Conservation (phyloP, 2,797 vertebrate genomes). For the Sebastes oblongus region DNA sequence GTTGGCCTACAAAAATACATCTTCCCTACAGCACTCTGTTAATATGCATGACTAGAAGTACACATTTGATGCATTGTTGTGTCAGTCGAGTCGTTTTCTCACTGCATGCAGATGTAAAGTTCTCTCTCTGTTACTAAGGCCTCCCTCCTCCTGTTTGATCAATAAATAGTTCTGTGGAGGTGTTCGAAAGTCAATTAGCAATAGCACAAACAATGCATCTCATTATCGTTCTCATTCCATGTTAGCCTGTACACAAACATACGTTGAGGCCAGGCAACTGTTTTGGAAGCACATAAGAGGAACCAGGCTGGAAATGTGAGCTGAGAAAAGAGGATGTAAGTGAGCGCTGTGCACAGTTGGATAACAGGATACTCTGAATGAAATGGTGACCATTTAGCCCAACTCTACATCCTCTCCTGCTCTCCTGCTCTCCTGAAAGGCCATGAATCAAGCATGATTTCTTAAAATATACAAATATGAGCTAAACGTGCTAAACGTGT, state of each 20-base stretch:
- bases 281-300: slow-evolving; percentile 5
- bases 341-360: slow-evolving; percentile 2
- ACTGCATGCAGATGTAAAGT: background rate
- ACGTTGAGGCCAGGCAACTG: too few species aligned
- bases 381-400: background rate
- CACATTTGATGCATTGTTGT: slow-evolving; percentile 1
- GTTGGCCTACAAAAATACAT: too few species aligned
- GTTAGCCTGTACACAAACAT: background rate
- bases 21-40: too few species aligned
- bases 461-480: background rate
- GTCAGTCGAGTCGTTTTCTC: slow-evolving; percentile 1
- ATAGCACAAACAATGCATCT: slow-evolving; percentile 15
- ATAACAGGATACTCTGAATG: slow-evolving; percentile 11
- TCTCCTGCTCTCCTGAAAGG: background rate
- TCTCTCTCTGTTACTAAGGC: slow-evolving; percentile 13
- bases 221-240: background rate
- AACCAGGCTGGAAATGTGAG: slow-evolving; percentile 8
- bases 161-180: slow-evolving; percentile 70
- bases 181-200: slow-evolving; percentile 69
- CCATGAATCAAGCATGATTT: background rate
- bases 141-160: slow-evolving; percentile 64
- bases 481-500: background rate
- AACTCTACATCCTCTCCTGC: background rate
- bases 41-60: background rate
- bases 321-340: slow-evolving; percentile 23